Base-by-base conservation (phyloP, 2,797 vertebrate genomes). In the Sebastes vulpes region DNA sequence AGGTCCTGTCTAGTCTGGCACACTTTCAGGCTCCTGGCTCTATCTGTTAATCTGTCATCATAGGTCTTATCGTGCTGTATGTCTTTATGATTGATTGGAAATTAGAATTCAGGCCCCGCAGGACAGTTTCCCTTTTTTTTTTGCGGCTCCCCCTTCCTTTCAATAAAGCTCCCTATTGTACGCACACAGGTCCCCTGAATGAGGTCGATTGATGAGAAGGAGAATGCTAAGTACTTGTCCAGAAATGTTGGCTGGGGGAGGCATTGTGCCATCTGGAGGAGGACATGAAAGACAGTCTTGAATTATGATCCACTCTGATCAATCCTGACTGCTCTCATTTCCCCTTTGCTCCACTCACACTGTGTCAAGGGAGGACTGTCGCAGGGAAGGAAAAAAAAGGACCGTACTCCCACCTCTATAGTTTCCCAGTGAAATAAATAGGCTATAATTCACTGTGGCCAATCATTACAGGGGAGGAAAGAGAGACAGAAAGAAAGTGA, bases 31-130 rank as follows among this genome's bases (percentile, higher is more conserved):
- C 89, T 90, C 70, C 84, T 87, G 63, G 89, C 89, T 89, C 89
- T 90, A 93, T 94, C 89, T 87, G 91, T 93, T 94, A 91, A 94
- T 94, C 94, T 94, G 93, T 93, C 94, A 94, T 89, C 89, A 81
- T 67, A 35, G 89, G 88, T 91, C 84, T 90, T 93, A 91, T 95
- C 93, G 69, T 26, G 89, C 90, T 87, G 79, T 92, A 92, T 71
- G 85, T 95, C 91, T 95, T 92, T 90, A 88, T 93, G 95, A 96
- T 94, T 94, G 93, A 96, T 92, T 94, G 79, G 89, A 92, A 95
- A 91, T 93, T 92, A 92, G 86, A 90, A 95, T 92, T 89, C 89
- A 67, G 79, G 73, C 85, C 79, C 83, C 61, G 71, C 75, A 81
- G 90, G 88, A 85, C 68, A 71, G 59, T 84, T 91, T 86, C 46